Evolutionary conservation across 1,140 invertebrate species (phyloP), one percentile per base, ranked within the genome.

Genomic region (Drosophila lacertosa): DNA sequence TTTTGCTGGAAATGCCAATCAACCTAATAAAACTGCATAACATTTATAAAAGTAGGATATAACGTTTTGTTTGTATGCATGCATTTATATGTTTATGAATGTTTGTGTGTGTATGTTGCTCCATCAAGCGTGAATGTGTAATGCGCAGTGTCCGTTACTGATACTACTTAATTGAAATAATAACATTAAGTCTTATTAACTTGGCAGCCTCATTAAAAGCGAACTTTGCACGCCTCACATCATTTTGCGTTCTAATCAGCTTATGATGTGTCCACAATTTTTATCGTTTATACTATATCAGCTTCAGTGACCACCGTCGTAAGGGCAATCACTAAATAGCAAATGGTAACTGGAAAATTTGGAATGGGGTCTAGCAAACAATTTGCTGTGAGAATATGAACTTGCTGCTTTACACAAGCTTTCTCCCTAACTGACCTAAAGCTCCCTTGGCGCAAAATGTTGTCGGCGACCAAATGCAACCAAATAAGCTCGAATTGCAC

Each of bases 151-250:
- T 15, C 1, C 24, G 11, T 5, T 62, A 18, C 59, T 74, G 35
- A 55, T 74, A 75, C 80, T 77, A 47, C 67, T 76, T 80, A 86
- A 86, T 83, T 86, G 63, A 84, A 77, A 74, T 55, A 63, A 84
- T 77, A 69, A 66, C 71, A 69, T 63, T 42, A 44, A 42, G 16
- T 35, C 47, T 60, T 57, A 75, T 80, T 83, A 72, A 62, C 64
- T 51, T 42, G 35, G 29, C 40, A 39, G 42, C 33, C 26, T 64
- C 59, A 69, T 64, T 64, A 55, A 54, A 63, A 54, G 26, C 58
- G 18, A 37, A 62, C 10, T 62, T 53, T 54, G 40, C 48, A 39
- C 39, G 29, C 57, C 32, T 39, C 44, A 22, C 44, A 42, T 74
- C 45, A 47, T 47, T 47, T 16, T 20, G 32, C 42, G 37, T 20